These are phyloP conservation scores for Onchidella celtica DNA, from an alignment of 2,888 invertebrate genomes.

Conservation along the genomic window DNA sequence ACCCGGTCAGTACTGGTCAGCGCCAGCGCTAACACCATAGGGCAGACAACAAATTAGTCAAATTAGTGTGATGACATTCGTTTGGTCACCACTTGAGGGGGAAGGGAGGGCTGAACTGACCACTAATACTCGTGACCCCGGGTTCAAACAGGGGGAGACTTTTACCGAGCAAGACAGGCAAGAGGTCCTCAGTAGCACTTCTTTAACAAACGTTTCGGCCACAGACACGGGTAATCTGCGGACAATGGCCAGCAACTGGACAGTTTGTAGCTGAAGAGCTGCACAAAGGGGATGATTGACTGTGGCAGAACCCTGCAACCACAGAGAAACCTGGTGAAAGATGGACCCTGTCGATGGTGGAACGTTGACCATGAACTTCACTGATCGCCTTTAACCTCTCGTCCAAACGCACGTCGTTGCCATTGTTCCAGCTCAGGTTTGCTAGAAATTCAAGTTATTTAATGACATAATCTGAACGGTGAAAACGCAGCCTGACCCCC, in stretches of 20 bases:
- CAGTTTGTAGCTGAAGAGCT: neutral
- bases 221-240: slow-evolving; percentile 33
- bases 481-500: too few relatives aligned
- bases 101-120: slow-evolving; percentile 14
- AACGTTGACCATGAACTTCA: too few relatives aligned
- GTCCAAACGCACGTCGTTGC: too few relatives aligned
- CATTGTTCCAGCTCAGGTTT: too few relatives aligned
- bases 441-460: too few relatives aligned
- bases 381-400: too few relatives aligned
- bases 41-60: slow-evolving; percentile 34
- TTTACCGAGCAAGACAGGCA: neutral
- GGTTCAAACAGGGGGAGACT: slow-evolving; percentile 18
- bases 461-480: too few relatives aligned
- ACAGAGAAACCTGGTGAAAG: too few relatives aligned
- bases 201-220: neutral
- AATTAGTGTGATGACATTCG: slow-evolving; percentile 42
- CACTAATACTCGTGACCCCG: slow-evolving; percentile 33
- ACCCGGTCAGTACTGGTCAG: too few relatives aligned
- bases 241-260: slow-evolving; percentile 2
- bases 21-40: neutral
- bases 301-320: slow-evolving; percentile 5
- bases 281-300: neutral
- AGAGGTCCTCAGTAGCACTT: neutral
- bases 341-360: too few relatives aligned
- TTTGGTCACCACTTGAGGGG: neutral